Evolutionary conservation across 2,888 invertebrate genomes (phyloP), one percentile per base, ranked within the genome.

Genomic region (Lordiphosa fenestrarum): DNA sequence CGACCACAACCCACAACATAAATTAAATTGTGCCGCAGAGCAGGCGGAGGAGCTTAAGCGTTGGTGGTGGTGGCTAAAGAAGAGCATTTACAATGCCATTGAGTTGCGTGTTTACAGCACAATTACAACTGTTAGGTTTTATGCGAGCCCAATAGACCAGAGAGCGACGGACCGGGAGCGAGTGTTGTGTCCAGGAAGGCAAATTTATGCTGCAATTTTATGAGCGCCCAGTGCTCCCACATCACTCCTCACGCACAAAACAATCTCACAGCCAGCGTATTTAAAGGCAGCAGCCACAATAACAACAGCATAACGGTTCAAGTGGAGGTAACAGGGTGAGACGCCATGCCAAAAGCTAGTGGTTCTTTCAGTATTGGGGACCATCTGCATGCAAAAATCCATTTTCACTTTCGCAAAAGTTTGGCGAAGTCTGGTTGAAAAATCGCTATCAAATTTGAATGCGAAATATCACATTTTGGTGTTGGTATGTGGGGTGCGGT

Each of bases 71-170:
- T 46, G 51, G 44, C 40, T 40, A 35, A 38, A 52, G 62, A 53
- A 54, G 55, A 9, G 57, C 78, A 68, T 84, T 84, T 73, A 65
- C 66, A 84, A 73, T 66, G 71, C 71, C 82, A 80, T 85, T 84
- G 67, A 85, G 86, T 82, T 84, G 86, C 78, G 82, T 80, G 80
- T 80, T 80, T 80, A 80, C 80, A 80, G 83, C 86, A 71, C 82
- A 80, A 80, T 80, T 80, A 80, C 80, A 85, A 84, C 83, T 69
- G 84, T 80, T 84, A 66, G 86, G 78, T 85, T 85, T 80, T 84
- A 85, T 85, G 85, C 55, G 81, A 65, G 69, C 71, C 71, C 82
- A 64, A 82, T 77, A 53, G 68, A 66, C 49, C 57, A 57, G 53
- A 49, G 54, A 42, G 60, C 40, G 60, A 38, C 41, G 15, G 33